These are phyloP conservation scores for Chloroceryle aenea DNA, from an alignment of 2,113 vertebrate genomes.

Conservation along the genomic window DNA sequence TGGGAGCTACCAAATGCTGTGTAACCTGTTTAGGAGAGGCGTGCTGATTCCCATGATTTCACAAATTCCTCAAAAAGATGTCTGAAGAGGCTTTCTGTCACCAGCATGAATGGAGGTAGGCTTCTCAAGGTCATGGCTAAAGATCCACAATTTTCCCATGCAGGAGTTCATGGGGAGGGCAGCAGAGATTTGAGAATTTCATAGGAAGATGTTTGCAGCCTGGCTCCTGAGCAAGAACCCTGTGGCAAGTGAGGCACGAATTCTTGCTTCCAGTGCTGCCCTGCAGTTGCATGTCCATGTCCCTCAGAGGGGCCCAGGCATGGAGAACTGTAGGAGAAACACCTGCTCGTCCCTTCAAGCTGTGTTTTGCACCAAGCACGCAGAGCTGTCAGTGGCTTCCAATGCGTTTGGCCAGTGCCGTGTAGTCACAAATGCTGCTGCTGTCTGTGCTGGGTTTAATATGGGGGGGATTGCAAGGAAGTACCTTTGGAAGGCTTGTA, in stretches of 20 bases:
- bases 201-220: not conserved
- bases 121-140: rapidly evolving
- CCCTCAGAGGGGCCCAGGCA: not conserved
- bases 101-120: rapidly evolving
- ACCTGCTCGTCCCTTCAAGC: not conserved
- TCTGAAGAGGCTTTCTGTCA: not conserved
- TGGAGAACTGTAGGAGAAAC: rapidly evolving
- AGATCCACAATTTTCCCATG: not conserved
- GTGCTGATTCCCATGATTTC: rapidly evolving
- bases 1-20: not conserved
- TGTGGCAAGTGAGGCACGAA: rapidly evolving
- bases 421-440: not conserved
- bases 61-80: not conserved
- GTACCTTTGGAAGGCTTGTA: conserved; percentile 37
- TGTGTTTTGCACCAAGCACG: rapidly evolving
- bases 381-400: not conserved
- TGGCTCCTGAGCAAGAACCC: not conserved
- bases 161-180: rapidly evolving
- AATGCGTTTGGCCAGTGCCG: not conserved
- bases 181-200: not conserved
- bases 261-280: rapidly evolving
- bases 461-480: not conserved
- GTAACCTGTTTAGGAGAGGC: not conserved
- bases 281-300: rapidly evolving
- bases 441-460: conserved; percentile 38